Percentiles rank a stretch among this genome's conserved stretches.
These are phyloP conservation scores for Xestia ashworthii DNA, from an alignment of 2,888 invertebrate species.

Conservation along the genomic window DNA sequence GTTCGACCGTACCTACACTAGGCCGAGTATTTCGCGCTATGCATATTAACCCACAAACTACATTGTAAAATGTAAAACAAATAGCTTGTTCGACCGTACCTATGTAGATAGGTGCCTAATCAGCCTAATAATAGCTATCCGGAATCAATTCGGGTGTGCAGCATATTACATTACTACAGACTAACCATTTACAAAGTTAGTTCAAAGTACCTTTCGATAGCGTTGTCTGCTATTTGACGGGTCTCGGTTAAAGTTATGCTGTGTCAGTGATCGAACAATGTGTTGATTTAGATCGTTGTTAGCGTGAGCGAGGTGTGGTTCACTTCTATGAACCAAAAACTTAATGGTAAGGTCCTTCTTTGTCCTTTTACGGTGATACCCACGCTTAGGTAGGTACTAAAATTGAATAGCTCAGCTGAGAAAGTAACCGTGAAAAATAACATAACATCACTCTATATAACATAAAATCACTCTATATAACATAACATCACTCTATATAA, in stretches of 20 bases:
- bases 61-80: too few species aligned
- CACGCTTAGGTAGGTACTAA: too few species aligned
- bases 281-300: constrained; percentile 21
- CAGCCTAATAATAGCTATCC: constrained; percentile 34
- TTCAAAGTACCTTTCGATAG: constrained; percentile 73
- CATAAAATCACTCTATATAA: too few species aligned
- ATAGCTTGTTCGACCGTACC: too few species aligned
- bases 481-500: too few species aligned
- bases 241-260: constrained; percentile 15
- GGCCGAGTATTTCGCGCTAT: too few species aligned
- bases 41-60: too few species aligned
- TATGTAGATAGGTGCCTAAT: not conserved
- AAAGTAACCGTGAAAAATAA: not conserved
- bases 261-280: constrained; percentile 20
- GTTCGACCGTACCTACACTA: too few species aligned
- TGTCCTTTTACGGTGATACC: not conserved
- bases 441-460: too few species aligned
- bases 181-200: constrained; percentile 41
- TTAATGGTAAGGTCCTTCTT: not conserved
- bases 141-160: constrained; percentile 57
- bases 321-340: constrained; percentile 16
- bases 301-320: constrained; percentile 14
- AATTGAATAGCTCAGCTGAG: not conserved
- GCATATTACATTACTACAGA: constrained; percentile 28
- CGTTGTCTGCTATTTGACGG: constrained; percentile 52